phyloP scores from a whole-genome alignment of 2,888 invertebrate species.

The Philereme vetulata region DNA sequence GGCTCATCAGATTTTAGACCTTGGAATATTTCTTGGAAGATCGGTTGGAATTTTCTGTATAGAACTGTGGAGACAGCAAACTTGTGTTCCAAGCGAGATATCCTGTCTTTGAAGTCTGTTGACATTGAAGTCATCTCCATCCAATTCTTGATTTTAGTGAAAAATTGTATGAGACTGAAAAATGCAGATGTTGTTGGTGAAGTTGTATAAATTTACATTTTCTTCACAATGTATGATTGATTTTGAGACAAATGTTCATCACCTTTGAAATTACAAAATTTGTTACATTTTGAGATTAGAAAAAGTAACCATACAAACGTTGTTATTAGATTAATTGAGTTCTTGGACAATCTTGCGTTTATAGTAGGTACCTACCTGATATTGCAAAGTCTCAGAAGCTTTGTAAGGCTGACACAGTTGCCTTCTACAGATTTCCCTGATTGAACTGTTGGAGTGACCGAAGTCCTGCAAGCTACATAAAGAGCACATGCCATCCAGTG shows the following conservation, averaged over 20 bases:
- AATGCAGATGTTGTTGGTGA: conserved; percentile 1
- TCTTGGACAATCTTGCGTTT: too few relatives aligned
- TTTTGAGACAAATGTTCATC: too few relatives aligned
- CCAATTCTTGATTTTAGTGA: conserved; percentile 97
- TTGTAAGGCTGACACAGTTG: conserved; percentile 95
- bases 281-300: too few relatives aligned
- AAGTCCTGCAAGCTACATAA: conserved; percentile 93
- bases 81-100: conserved; percentile 93
- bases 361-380: conserved; percentile 85
- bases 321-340: too few relatives aligned
- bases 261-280: too few relatives aligned
- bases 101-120: conserved; percentile 91
- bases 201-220: neutral
- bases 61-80: conserved; percentile 97
- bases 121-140: conserved; percentile 96
- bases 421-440: conserved; percentile 90
- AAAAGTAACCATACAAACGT: too few relatives aligned
- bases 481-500: conserved; percentile 98
- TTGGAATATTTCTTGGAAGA: conserved; percentile 94
- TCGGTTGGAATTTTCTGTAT: conserved; percentile 95
- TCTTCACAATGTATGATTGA: too few relatives aligned
- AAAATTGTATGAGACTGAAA: conserved; percentile 94
- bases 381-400: conserved; percentile 94
- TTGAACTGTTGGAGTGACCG: conserved; percentile 91
- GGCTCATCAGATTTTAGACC: conserved; percentile 81